Conservation (phyloP, 1,140 invertebrate genomes). For the Limonius californicus region DNA sequence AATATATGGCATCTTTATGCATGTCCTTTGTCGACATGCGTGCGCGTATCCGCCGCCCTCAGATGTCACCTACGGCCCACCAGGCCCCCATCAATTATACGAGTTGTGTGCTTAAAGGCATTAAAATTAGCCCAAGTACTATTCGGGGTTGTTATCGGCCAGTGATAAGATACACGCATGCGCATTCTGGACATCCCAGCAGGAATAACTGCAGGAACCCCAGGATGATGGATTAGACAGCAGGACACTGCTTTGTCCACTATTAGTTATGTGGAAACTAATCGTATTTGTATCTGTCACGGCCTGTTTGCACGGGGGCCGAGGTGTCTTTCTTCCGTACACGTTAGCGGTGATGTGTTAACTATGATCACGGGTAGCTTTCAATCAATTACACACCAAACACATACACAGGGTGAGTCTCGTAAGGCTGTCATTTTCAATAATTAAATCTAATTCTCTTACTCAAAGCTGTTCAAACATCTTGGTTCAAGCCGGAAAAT, state of each 20-base stretch:
- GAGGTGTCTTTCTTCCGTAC: background rate
- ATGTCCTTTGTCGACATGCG: slow-evolving; percentile 26
- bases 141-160: slow-evolving; percentile 33
- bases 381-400: too few species aligned
- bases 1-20: slow-evolving; percentile 29
- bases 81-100: slow-evolving; percentile 34
- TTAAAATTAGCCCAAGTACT: slow-evolving; percentile 40
- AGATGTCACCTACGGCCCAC: slow-evolving; percentile 24
- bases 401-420: too few species aligned
- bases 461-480: too few species aligned
- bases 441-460: too few species aligned
- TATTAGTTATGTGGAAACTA: slow-evolving; percentile 9
- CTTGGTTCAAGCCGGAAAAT: too few species aligned
- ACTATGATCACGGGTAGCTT: too few species aligned
- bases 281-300: slow-evolving; percentile 6
- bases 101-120: slow-evolving; percentile 39
- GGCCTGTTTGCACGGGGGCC: background rate
- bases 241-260: slow-evolving; percentile 1
- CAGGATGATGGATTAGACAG: slow-evolving; percentile 19
- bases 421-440: too few species aligned
- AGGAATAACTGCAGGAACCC: background rate
- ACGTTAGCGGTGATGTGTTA: too few species aligned
- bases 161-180: slow-evolving; percentile 37
- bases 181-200: slow-evolving; percentile 17
- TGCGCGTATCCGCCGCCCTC: slow-evolving; percentile 22